Base-by-base conservation (phyloP, 2,113 vertebrate genomes). In the Saguinus midas region DNA sequence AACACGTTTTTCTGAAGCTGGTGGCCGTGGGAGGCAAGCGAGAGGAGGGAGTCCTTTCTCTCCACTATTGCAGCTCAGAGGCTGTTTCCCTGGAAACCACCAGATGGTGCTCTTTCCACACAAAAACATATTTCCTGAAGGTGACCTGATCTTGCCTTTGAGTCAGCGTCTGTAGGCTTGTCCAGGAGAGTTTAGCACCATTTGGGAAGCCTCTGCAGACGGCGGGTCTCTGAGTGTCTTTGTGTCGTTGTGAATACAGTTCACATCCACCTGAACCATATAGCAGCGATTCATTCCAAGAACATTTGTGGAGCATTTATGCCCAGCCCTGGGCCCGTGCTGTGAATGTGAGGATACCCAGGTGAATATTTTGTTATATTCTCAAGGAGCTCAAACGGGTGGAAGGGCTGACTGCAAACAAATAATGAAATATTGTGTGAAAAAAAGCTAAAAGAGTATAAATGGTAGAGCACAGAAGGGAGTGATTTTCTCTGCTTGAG, bases 61-160 rank as follows among this genome's bases (percentile, higher is more conserved):
- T n/a, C 25, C 13, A 3, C 43, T 6, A 1, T 16, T 3, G 2
- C 0, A 1, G 40, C 12, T 3, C 7, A 64, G 40, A 3, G 6
- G 23, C 70, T 45, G 40, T 88, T 95, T 37, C 25, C 0, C 21
- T 0, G 10, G 2, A 1, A 1, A 43, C 92, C 97, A 92, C 93
- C 90, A 98, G 98, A 93, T 96, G 97, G 97, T 32, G 29, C 87
- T 68, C 93, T 90, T 78, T 93, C 72, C 96, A 73, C 4, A 48
- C 32, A 78, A n/a, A 96, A 94, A 37, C 35, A 16, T 27, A 23
- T 82, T 86, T 93, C 27, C 43, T 45, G 64, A 72, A 8, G 58
- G 83, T 17, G 13, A 27, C 3, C 55, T 6, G 11, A 27, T 55
- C n/a, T 45, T 78, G 43, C 10, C 37, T 72, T 25, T 40, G 70